Percentiles rank a stretch among this genome's conserved stretches.
Conservation (phyloP, 1,140 invertebrate species). For the Episyrphus balteatus region DNA sequence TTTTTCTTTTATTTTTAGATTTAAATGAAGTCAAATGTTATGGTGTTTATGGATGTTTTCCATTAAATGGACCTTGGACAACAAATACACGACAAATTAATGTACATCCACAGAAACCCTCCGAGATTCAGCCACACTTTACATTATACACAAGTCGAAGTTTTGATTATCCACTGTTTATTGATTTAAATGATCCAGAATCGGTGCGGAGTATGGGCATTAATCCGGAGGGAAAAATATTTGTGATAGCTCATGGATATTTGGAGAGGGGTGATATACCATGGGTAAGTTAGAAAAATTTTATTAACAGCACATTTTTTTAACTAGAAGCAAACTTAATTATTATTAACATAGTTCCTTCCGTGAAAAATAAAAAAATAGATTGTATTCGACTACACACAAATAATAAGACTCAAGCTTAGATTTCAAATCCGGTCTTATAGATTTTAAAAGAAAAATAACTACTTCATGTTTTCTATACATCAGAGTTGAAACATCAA, state of each 20-base stretch:
- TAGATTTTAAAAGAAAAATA: no score
- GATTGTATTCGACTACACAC: no score
- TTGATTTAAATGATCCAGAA: conserved; percentile 52
- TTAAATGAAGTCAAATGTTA: conserved; percentile 50
- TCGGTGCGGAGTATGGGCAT: conserved; percentile 48
- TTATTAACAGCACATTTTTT: no score
- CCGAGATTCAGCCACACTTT: conserved; percentile 43
- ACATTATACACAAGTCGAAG: conserved; percentile 43
- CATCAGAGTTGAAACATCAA: no score
- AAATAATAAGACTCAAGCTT: no score
- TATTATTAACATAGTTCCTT: no score
- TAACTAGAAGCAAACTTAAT: no score
- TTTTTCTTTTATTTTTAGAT: conserved; percentile 21
- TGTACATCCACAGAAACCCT: conserved; percentile 56
- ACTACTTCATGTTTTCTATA: no score
- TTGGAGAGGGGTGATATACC: conserved; percentile 66
- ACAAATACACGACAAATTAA: conserved; percentile 64
- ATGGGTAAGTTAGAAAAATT: conserved; percentile 53
- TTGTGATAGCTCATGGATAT: conserved; percentile 74
- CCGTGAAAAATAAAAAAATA: no score
- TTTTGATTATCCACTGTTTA: conserved; percentile 42
- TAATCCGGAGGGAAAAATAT: conserved; percentile 50
- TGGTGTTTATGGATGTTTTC: conserved; percentile 71
- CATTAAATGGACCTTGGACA: conserved; percentile 67
- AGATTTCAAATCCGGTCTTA: no score